A percentile compares a stretch with the other conserved stretches of the same genome.
Conservation (phyloP, 2,888 invertebrate species). For the Tachina fera region DNA sequence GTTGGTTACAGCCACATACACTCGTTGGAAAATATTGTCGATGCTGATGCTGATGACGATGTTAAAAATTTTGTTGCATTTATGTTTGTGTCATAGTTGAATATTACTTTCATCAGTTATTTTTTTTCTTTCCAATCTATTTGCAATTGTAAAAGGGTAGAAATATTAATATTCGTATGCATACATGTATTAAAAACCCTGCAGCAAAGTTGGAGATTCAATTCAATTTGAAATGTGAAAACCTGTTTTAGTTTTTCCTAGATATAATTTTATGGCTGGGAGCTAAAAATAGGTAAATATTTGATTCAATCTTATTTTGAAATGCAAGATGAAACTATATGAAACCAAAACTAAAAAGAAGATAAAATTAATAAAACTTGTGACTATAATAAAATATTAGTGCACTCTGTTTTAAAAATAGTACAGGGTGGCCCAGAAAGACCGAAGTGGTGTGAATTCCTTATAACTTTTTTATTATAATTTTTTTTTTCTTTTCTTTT, state of each 20-base stretch:
- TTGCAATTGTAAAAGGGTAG: background rate
- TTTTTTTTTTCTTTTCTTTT: too few species aligned
- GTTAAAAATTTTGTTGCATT: slow-evolving; percentile 64
- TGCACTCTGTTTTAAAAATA: too few species aligned
- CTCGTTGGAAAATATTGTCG: slow-evolving; percentile 36
- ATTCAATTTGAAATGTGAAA: slow-evolving; percentile 18
- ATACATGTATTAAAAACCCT: slow-evolving; percentile 8
- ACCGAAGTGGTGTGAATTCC: too few species aligned
- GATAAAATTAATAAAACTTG: background rate
- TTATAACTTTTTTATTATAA: too few species aligned
- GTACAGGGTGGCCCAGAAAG: too few species aligned
- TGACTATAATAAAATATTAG: background rate
- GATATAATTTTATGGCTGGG: background rate
- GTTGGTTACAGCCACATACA: background rate
- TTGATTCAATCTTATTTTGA: background rate
- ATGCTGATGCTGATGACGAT: slow-evolving; percentile 50
- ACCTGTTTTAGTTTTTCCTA: slow-evolving; percentile 16
- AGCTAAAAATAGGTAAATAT: slow-evolving; percentile 26
- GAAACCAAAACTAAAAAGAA: background rate
- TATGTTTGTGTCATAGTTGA: slow-evolving; percentile 67
- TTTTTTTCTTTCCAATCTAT: background rate
- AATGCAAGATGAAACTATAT: background rate
- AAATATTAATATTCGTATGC: slow-evolving; percentile 26
- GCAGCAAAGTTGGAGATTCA: slow-evolving; percentile 35
- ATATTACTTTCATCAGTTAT: slow-evolving; percentile 57